These are phyloP conservation scores for Leptinotarsa texana DNA, from an alignment of 1,140 invertebrate genomes.

Conservation along the genomic window DNA sequence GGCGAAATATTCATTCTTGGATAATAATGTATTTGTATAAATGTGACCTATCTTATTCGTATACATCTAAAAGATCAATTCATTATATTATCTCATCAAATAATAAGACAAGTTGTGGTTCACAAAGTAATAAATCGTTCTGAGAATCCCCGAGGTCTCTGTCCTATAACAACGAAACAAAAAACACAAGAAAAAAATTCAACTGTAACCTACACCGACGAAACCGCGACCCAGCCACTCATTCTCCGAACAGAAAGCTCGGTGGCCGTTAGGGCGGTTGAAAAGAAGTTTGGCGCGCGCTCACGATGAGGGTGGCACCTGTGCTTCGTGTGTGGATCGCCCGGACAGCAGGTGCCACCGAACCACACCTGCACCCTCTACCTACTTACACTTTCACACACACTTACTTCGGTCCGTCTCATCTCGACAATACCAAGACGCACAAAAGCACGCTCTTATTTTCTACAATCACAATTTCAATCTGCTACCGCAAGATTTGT, in stretches of 20 bases:
- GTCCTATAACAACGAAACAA: background rate
- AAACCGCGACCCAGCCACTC: background rate
- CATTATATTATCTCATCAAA: no score
- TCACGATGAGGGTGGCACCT: slow-evolving; percentile 27
- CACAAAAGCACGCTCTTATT: no score
- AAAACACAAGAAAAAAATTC: background rate
- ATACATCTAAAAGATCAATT: no score
- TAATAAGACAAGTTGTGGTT: no score
- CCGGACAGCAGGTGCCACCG: slow-evolving; percentile 26
- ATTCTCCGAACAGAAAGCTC: background rate
- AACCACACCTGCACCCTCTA: slow-evolving; percentile 24
- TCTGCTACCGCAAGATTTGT: no score
- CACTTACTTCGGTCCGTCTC: slow-evolving; percentile 19
- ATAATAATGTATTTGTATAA: no score
- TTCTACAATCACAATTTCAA: no score
- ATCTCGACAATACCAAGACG: background rate
- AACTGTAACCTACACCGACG: background rate
- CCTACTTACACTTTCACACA: slow-evolving; percentile 29
- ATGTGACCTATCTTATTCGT: no score
- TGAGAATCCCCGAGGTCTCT: background rate
- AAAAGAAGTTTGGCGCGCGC: slow-evolving; percentile 18
- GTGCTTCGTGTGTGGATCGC: slow-evolving; percentile 20
- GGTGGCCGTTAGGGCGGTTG: slow-evolving; percentile 21
- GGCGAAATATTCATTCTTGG: no score
- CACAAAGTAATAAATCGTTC: no score